A percentile compares a stretch with the other conserved stretches of the same genome.
phyloP scores from a whole-genome alignment of 2,888 invertebrate species.

The Nipponacmea schrenckii region DNA sequence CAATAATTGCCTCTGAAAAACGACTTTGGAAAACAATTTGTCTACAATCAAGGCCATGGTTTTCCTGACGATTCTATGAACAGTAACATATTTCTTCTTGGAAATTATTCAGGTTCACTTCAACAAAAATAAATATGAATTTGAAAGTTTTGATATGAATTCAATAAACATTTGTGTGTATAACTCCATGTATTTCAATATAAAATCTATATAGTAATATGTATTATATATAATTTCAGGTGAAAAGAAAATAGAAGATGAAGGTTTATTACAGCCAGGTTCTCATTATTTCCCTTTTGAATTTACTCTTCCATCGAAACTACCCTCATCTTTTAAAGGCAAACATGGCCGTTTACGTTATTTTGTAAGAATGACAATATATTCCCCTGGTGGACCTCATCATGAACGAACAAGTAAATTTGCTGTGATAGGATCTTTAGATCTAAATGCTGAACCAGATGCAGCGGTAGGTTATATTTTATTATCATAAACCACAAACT shows the following conservation, averaged over 20 bases:
- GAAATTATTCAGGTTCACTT: no score
- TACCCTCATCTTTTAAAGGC: slow-evolving; percentile 60
- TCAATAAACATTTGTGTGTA: no score
- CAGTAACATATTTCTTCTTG: no score
- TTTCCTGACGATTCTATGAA: no score
- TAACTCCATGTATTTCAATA: no score
- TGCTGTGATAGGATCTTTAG: slow-evolving; percentile 55
- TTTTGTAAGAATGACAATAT: slow-evolving; percentile 57
- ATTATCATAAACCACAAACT: no score
- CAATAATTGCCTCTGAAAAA: no score
- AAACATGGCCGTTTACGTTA: slow-evolving; percentile 59
- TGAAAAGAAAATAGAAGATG: slow-evolving; percentile 54
- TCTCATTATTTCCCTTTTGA: slow-evolving; percentile 63
- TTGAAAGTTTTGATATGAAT: no score
- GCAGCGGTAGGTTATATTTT: slow-evolving; percentile 49
- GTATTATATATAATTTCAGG: slow-evolving; percentile 40
- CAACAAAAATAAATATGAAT: no score
- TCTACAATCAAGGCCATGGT: no score
- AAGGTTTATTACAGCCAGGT: slow-evolving; percentile 56
- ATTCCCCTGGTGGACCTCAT: slow-evolving; percentile 56
- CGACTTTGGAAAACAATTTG: no score
- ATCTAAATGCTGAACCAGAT: slow-evolving; percentile 58
- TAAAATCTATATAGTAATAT: not conserved
- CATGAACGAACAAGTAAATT: slow-evolving; percentile 60
- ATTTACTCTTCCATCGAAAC: slow-evolving; percentile 52